These are phyloP conservation scores for Anisognathus igniventris DNA, from an alignment of 2,797 vertebrate genomes.

Conservation along the genomic window DNA sequence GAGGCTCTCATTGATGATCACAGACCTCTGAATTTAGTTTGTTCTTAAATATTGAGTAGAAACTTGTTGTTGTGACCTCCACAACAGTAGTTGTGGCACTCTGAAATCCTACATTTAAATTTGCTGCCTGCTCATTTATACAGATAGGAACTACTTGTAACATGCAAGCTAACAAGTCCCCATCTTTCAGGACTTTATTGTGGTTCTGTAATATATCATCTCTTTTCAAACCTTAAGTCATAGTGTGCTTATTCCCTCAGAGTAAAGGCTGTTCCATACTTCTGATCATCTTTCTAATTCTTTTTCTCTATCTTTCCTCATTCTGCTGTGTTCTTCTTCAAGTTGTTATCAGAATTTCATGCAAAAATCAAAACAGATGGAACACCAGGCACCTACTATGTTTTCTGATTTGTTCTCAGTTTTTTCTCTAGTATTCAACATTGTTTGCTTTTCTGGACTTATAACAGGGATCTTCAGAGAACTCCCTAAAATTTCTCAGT, in stretches of 20 bases:
- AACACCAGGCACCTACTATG: not conserved
- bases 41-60: not conserved
- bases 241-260: not conserved
- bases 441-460: not conserved
- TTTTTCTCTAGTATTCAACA: not conserved
- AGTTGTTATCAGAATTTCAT: not conserved
- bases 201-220: not conserved
- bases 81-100: not conserved
- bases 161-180: not conserved
- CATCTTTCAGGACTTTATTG: not conserved
- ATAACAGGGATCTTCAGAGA: not conserved
- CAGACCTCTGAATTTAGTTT: not conserved
- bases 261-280: not conserved
- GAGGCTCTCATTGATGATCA: not conserved
- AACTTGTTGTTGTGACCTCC: not conserved
- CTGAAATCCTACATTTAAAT: not conserved
- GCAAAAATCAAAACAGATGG: not conserved
- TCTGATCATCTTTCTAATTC: not conserved
- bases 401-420: not conserved
- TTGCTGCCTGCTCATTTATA: not conserved
- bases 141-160: not conserved
- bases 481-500: not conserved
- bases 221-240: not conserved
- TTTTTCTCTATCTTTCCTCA: not conserved
- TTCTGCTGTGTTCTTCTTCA: not conserved